phyloP scores from a whole-genome alignment of 1,140 invertebrate genomes.

The Danaus melanippus region DNA sequence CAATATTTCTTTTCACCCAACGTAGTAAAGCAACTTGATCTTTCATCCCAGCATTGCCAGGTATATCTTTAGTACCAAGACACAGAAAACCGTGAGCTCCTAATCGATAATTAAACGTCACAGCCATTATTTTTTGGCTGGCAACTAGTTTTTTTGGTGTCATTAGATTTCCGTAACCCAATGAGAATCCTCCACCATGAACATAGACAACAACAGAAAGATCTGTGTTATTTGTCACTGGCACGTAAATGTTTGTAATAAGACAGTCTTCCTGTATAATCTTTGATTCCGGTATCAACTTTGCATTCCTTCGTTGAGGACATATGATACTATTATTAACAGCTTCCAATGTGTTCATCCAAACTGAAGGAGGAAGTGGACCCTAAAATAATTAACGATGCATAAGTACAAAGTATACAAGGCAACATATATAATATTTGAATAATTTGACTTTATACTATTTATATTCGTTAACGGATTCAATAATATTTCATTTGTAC shows the following conservation, averaged over 20 bases:
- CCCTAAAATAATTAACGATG: constrained; percentile 27
- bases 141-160: constrained; percentile 23
- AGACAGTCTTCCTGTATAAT: constrained; percentile 34
- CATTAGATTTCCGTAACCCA: constrained; percentile 23
- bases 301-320: constrained; percentile 22
- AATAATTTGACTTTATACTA: too few species aligned
- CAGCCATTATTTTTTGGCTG: constrained; percentile 25
- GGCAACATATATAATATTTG: too few species aligned
- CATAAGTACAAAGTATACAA: too few species aligned
- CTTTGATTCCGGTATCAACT: constrained; percentile 1
- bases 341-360: constrained; percentile 37
- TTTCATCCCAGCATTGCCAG: constrained; percentile 45
- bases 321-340: constrained; percentile 32
- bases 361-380: constrained; percentile 32
- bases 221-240: constrained; percentile 28
- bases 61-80: constrained; percentile 30
- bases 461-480: too few species aligned
- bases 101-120: constrained; percentile 38
- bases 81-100: constrained; percentile 36
- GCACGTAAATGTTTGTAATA: constrained; percentile 34
- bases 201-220: constrained; percentile 38
- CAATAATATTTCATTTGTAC: too few species aligned
- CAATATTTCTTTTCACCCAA: constrained; percentile 41
- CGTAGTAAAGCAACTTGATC: constrained; percentile 36
- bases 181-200: constrained; percentile 37